phyloP scores from a whole-genome alignment of 2,113 vertebrate species.

The Caretta caretta region DNA sequence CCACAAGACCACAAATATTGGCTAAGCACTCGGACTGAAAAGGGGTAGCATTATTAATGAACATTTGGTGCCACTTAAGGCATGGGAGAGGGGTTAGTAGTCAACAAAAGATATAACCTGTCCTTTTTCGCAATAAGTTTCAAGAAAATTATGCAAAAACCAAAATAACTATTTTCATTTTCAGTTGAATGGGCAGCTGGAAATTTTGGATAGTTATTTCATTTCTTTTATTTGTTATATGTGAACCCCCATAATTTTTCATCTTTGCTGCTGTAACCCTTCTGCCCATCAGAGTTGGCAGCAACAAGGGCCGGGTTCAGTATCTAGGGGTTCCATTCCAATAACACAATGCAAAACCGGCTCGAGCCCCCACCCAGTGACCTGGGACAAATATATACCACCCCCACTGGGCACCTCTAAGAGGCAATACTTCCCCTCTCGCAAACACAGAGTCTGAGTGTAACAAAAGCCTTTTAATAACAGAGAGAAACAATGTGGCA shows the following conservation, averaged over 20 bases:
- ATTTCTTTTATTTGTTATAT: not conserved
- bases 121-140: not conserved
- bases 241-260: slow-evolving; percentile 50
- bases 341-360: too few species aligned
- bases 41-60: not conserved
- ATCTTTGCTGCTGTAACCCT: slow-evolving; percentile 12
- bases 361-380: too few species aligned
- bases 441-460: too few species aligned
- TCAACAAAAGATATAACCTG: slow-evolving; percentile 20
- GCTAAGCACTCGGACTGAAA: not conserved
- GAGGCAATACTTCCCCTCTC: too few species aligned
- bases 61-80: not conserved
- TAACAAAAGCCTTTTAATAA: too few species aligned
- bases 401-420: too few species aligned
- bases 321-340: too few species aligned
- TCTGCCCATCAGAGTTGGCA: too few species aligned
- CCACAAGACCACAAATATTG: fast-evolving
- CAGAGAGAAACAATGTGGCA: too few species aligned
- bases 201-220: slow-evolving; percentile 34
- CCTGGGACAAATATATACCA: too few species aligned
- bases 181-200: slow-evolving; percentile 18
- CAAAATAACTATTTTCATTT: not conserved
- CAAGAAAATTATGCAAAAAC: slow-evolving; percentile 25
- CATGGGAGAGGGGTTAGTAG: not conserved
- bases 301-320: too few species aligned